phyloP scores from a whole-genome alignment of 1,140 invertebrate genomes.

The Pollicipes pollicipes region DNA sequence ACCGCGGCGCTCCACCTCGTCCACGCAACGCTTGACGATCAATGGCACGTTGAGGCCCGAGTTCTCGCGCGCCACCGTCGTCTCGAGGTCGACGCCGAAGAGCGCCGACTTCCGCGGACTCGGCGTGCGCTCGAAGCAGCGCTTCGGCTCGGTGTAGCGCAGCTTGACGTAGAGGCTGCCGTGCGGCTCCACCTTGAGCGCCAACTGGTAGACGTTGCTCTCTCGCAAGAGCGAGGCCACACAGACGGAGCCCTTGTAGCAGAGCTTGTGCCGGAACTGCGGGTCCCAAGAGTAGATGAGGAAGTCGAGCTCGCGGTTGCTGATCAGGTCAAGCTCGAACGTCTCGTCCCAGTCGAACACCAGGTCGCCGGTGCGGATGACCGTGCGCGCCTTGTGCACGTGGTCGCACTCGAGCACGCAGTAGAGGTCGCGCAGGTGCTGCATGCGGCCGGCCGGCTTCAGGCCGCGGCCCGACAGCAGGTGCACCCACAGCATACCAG shows the following conservation, averaged over 20 bases:
- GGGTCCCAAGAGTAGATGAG: conserved; percentile 98
- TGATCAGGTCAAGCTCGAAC: conserved; percentile 89
- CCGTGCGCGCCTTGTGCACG: conserved; percentile 90
- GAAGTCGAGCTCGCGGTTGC: conserved; percentile 82
- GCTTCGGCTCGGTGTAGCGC: conserved; percentile 73
- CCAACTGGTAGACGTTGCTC: conserved; percentile 33
- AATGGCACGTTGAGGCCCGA: conserved; percentile 51
- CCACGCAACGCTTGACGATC: conserved; percentile 77
- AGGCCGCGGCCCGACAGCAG: conserved; percentile 72
- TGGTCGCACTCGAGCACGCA: conserved; percentile 93
- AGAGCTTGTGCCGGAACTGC: conserved; percentile 80
- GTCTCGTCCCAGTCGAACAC: conserved; percentile 99
- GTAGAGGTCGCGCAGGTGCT: conserved; percentile 62
- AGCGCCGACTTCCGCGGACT: conserved; percentile 28
- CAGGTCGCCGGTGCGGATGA: conserved; percentile 87
- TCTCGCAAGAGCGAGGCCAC: conserved; percentile 51
- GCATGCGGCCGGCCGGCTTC: conserved; percentile 48
- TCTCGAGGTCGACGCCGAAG: conserved; percentile 80
- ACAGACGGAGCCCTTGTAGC: conserved; percentile 77
- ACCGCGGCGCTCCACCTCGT: conserved; percentile 87
- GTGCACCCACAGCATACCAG: conserved; percentile 78
- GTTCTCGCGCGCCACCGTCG: conserved; percentile 64
- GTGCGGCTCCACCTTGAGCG: conserved; percentile 65
- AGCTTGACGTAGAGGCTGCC: conserved; percentile 89
- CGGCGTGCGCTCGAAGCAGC: conserved; percentile 47